A percentile compares a stretch with the other conserved stretches of the same genome.
Evolutionary conservation across 2,113 vertebrate genomes (phyloP).

Genomic region (Hymenochirus boettgeri): DNA sequence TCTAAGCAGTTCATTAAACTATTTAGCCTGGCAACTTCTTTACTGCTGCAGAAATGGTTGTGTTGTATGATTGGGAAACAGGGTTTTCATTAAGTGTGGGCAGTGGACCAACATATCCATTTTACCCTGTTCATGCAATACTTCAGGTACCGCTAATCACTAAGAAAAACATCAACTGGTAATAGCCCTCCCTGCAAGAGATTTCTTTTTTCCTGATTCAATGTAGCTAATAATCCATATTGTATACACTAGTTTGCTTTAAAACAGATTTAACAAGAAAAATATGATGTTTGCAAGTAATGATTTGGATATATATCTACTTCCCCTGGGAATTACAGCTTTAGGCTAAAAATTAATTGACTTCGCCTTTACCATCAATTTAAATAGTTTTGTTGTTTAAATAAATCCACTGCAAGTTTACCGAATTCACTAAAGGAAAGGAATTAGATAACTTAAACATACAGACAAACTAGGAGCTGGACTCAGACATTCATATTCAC

Average conservation of each 20-base stretch:
- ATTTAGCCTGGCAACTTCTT: background rate
- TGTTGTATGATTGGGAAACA: background rate
- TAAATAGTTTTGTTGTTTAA: background rate
- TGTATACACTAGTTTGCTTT: background rate
- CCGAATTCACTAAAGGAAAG: background rate
- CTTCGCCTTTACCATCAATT: background rate
- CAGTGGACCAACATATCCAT: constrained; percentile 7
- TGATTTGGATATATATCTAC: background rate
- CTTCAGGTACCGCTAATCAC: background rate
- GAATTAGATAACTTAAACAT: background rate
- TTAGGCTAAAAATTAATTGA: background rate
- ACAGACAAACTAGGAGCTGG: no score
- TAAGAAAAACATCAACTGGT: constrained; percentile 6
- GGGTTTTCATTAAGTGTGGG: constrained; percentile 6
- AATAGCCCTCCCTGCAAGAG: background rate
- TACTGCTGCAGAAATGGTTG: background rate
- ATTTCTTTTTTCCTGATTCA: background rate
- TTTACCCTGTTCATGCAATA: constrained; percentile 5
- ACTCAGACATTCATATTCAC: no score
- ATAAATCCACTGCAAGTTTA: background rate
- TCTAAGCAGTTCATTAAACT: constrained; percentile 7
- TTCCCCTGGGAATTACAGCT: background rate
- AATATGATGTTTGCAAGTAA: background rate
- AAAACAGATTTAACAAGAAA: constrained; percentile 5
- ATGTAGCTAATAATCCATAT: background rate